A percentile compares a stretch with the other conserved stretches of the same genome.
Evolutionary conservation across 1,140 invertebrate species (phyloP).

Genomic region (Heliconius hewitsoni): DNA sequence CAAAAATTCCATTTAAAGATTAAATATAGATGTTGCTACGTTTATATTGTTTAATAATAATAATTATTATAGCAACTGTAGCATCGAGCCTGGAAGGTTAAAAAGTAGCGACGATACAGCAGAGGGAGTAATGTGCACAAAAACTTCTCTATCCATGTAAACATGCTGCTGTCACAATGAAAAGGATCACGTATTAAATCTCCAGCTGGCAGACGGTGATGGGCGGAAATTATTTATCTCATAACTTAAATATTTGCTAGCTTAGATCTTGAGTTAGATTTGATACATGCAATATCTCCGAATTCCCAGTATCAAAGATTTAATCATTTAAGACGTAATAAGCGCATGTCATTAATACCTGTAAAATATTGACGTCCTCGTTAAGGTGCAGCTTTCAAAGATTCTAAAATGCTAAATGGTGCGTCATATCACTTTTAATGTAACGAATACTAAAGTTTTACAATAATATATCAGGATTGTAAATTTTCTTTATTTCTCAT

Average conservation of each 20-base stretch:
- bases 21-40: too few species aligned
- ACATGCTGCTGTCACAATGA: conserved; percentile 23
- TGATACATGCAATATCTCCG: background rate
- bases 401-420: background rate
- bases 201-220: conserved; percentile 22
- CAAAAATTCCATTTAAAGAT: too few species aligned
- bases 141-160: conserved; percentile 23
- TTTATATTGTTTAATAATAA: too few species aligned
- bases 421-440: background rate
- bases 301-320: background rate
- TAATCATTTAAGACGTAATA: background rate
- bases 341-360: background rate
- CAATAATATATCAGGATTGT: background rate
- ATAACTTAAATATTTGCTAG: background rate
- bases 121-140: conserved; percentile 15
- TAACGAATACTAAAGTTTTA: conserved; percentile 3
- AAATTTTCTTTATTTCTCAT: conserved; percentile 14
- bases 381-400: background rate
- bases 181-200: conserved; percentile 29
- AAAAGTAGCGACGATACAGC: conserved; percentile 14
- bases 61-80: background rate
- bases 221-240: conserved; percentile 6
- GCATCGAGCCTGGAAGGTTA: background rate
- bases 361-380: background rate
- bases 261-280: background rate